These are phyloP conservation scores for Oeneis ivallda DNA, from an alignment of 2,888 invertebrate species.

Conservation along the genomic window DNA sequence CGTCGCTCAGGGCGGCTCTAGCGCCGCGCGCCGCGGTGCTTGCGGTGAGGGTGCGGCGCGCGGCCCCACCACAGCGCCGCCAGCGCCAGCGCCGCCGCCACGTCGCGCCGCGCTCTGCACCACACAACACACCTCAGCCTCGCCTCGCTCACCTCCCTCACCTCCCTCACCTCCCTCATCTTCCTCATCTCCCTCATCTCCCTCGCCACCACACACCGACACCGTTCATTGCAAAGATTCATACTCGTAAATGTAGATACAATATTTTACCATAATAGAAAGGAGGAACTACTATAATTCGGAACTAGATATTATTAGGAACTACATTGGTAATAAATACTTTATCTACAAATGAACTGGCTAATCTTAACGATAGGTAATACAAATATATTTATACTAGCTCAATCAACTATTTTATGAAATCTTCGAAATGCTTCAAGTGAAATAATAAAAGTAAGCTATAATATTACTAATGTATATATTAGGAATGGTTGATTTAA, in stretches of 20 bases:
- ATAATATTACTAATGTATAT: too few relatives aligned
- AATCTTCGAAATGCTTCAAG: constrained; percentile 32
- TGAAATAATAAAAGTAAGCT: constrained; percentile 13
- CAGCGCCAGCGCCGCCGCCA: constrained; percentile 64
- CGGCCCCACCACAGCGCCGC: constrained; percentile 66
- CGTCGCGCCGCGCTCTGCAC: constrained; percentile 61
- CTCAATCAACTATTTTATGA: not conserved
- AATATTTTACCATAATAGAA: not conserved
- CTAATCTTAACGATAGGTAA: not conserved
- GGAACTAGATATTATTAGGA: constrained; percentile 18
- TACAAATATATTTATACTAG: not conserved
- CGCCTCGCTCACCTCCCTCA: too few relatives aligned
- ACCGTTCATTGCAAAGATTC: constrained; percentile 21
- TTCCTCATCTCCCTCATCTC: too few relatives aligned
- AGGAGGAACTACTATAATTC: not conserved
- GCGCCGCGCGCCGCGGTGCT: constrained; percentile 81
- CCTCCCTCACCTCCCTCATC: too few relatives aligned
- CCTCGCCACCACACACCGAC: too few relatives aligned
- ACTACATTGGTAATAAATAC: constrained; percentile 18
- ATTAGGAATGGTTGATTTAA: too few relatives aligned
- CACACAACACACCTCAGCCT: constrained; percentile 24
- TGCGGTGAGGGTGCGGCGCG: constrained; percentile 71
- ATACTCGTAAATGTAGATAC: not conserved
- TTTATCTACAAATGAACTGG: not conserved
- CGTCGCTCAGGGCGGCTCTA: constrained; percentile 76